phyloP scores from a whole-genome alignment of 2,797 vertebrate species.

The Xiphophorus birchmanni region DNA sequence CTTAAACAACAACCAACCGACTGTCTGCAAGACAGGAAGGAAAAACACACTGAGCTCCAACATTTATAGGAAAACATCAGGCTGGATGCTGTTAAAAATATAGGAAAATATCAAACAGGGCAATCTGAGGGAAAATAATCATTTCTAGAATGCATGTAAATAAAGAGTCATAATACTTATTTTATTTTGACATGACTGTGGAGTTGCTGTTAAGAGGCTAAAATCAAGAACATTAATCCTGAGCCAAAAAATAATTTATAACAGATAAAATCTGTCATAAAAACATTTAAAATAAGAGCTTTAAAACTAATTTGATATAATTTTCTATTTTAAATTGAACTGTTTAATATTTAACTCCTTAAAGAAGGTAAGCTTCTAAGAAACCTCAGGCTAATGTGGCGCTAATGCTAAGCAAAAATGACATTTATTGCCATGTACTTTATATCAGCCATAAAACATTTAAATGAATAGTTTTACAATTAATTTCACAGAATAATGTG shows the following conservation, averaged over 20 bases:
- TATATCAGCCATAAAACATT: not conserved
- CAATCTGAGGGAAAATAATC: not conserved
- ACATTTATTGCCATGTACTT: not conserved
- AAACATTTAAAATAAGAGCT: not conserved
- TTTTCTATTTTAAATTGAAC: not conserved
- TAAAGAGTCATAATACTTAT: not conserved
- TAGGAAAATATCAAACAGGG: not conserved
- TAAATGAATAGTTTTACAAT: not conserved
- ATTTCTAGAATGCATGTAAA: not conserved
- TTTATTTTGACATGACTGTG: not conserved
- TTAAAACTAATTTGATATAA: not conserved
- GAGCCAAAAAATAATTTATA: too few relatives aligned
- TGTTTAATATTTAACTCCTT: not conserved
- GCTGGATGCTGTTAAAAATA: too few relatives aligned
- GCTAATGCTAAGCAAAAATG: not conserved
- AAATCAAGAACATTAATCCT: not conserved
- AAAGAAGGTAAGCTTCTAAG: not conserved
- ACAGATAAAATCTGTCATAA: not conserved
- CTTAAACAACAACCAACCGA: not conserved
- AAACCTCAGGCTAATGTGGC: not conserved
- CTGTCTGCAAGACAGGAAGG: conserved; percentile 12
- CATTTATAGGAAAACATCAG: too few relatives aligned
- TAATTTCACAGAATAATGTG: not conserved
- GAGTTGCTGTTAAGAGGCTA: not conserved
- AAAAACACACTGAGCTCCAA: not conserved